Evolutionary conservation across 2,113 vertebrate species (phyloP).

Genomic region (Albula glossodonta): DNA sequence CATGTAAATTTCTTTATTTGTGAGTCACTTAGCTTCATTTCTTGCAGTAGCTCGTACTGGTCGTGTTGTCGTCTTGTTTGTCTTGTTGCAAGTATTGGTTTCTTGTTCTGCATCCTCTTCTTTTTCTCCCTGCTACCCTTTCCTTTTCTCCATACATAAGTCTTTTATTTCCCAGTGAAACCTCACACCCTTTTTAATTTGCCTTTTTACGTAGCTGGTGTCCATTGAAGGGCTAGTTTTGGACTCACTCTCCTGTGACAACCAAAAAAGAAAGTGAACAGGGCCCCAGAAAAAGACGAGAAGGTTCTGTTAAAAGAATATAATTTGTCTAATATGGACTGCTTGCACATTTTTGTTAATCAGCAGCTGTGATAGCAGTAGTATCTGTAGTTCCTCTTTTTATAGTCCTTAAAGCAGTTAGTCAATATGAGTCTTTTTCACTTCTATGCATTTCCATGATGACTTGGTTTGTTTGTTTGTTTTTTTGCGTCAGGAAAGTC

Average conservation of each 20-base stretch:
- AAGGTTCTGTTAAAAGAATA: constrained; percentile 68
- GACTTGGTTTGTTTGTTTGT: constrained; percentile 52
- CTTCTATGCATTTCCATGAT: constrained; percentile 54
- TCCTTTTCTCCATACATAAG: not conserved
- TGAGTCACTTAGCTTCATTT: constrained; percentile 68
- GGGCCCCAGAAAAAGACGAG: constrained; percentile 50
- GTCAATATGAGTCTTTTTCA: constrained; percentile 57
- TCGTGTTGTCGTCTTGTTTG: constrained; percentile 6
- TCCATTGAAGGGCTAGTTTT: constrained; percentile 12
- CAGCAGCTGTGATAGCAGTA: constrained; percentile 36
- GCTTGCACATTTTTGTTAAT: constrained; percentile 48
- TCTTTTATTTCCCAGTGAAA: constrained; percentile 23
- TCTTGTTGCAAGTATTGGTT: constrained; percentile 36
- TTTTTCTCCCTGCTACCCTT: constrained; percentile 63
- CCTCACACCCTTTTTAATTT: constrained; percentile 32
- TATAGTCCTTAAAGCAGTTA: constrained; percentile 46
- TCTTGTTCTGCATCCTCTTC: constrained; percentile 59
- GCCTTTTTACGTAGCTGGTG: not conserved
- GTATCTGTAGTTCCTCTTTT: constrained; percentile 32
- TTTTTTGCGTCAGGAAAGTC: constrained; percentile 9
- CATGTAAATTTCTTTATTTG: constrained; percentile 73
- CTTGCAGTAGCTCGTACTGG: constrained; percentile 41
- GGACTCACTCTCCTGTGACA: constrained; percentile 7
- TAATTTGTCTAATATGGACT: constrained; percentile 62
- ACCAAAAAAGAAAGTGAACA: constrained; percentile 57